These are phyloP conservation scores for Setophaga kirtlandii DNA, from an alignment of 2,113 vertebrate species.

Conservation along the genomic window DNA sequence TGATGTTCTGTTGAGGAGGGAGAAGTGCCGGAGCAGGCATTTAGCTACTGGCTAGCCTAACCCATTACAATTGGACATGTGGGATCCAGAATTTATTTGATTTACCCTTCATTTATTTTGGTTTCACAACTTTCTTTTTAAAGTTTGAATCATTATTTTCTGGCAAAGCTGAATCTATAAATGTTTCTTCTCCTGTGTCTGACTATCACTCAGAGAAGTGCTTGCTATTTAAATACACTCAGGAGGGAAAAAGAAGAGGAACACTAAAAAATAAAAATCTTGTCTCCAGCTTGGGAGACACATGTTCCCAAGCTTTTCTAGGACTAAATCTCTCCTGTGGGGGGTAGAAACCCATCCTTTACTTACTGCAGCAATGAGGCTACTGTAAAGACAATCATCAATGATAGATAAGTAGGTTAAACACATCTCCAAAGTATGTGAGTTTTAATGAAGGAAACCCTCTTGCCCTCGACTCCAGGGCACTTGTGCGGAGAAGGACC, in stretches of 20 bases:
- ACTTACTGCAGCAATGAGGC: neutral
- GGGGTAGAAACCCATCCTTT: neutral
- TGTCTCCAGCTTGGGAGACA: neutral
- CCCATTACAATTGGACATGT: neutral
- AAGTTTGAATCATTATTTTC: neutral
- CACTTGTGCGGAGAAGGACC: accelerated
- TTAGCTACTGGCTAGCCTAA: neutral
- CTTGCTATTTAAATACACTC: neutral
- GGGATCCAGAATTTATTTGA: neutral
- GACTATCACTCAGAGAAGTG: neutral
- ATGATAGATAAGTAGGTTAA: neutral
- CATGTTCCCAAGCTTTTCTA: neutral
- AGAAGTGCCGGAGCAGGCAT: neutral
- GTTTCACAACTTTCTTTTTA: accelerated
- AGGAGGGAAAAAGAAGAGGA: neutral
- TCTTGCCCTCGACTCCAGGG: accelerated
- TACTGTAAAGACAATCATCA: neutral
- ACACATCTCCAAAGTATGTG: accelerated
- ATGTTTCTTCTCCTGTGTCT: neutral
- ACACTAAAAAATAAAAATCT: neutral
- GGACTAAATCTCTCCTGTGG: neutral
- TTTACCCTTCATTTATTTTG: neutral
- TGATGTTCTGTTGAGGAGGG: neutral
- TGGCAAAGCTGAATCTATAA: neutral
- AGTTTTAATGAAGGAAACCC: neutral